Conservation (phyloP, 2,888 invertebrate genomes). For the Galerucella calmariensis region DNA sequence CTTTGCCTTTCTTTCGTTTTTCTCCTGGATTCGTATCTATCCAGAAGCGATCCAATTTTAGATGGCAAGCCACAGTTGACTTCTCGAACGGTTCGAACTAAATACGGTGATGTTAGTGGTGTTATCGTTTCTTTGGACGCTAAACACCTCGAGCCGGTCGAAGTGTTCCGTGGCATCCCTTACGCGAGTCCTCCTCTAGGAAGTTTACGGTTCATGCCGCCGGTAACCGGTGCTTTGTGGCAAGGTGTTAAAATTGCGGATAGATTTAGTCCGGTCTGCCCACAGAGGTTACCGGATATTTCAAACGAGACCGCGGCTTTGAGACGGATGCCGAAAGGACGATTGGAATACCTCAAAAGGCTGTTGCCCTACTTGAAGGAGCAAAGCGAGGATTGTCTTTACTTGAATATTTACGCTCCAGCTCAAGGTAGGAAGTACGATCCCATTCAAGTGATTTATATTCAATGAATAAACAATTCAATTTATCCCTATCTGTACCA, state of each 20-base stretch:
- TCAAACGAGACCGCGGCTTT: constrained; percentile 85
- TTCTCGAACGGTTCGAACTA: constrained; percentile 86
- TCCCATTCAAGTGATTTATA: neutral
- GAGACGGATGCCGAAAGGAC: constrained; percentile 87
- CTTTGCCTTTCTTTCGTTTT: constrained; percentile 34
- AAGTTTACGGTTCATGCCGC: constrained; percentile 93
- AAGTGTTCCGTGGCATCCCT: constrained; percentile 92
- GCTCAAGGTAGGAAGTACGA: constrained; percentile 79
- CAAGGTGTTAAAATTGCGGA: constrained; percentile 89
- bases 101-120: constrained; percentile 88
- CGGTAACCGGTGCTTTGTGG: constrained; percentile 93
- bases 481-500: too few relatives aligned
- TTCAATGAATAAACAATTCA: neutral
- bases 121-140: constrained; percentile 85
- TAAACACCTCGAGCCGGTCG: constrained; percentile 86
- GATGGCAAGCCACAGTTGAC: constrained; percentile 69
- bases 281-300: constrained; percentile 89
- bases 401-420: constrained; percentile 96
- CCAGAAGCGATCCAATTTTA: constrained; percentile 54
- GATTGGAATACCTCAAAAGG: constrained; percentile 88
- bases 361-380: constrained; percentile 88
- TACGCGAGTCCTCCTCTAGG: constrained; percentile 94
- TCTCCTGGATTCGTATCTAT: constrained; percentile 38
- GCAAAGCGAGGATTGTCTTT: constrained; percentile 97
- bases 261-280: constrained; percentile 90